These are phyloP conservation scores for Chelonus insularis DNA, from an alignment of 1,140 invertebrate species.

Conservation along the genomic window DNA sequence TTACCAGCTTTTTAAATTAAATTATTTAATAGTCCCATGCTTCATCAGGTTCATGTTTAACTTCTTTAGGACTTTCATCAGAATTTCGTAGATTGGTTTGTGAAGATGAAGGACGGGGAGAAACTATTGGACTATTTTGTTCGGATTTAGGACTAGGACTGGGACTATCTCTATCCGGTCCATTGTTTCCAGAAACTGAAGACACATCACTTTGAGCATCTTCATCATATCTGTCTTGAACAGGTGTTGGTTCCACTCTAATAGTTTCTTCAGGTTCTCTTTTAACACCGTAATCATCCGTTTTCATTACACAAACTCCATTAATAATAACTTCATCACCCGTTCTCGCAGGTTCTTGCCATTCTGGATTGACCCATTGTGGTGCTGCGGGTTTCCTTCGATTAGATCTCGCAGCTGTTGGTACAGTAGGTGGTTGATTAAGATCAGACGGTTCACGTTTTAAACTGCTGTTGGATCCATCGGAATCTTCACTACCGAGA, in stretches of 20 bases:
- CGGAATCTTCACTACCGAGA: slow-evolving; percentile 75
- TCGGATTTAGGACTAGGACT: slow-evolving; percentile 50
- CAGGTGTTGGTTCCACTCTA: slow-evolving; percentile 72
- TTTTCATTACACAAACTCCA: slow-evolving; percentile 88
- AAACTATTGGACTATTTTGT: slow-evolving; percentile 50
- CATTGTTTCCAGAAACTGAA: slow-evolving; percentile 58
- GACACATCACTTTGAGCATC: slow-evolving; percentile 63
- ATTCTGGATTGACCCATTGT: slow-evolving; percentile 95
- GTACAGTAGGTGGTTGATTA: slow-evolving; percentile 45
- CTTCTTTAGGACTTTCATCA: slow-evolving; percentile 52
- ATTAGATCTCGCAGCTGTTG: slow-evolving; percentile 64
- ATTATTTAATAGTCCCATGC: slow-evolving; percentile 53
- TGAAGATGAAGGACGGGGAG: slow-evolving; percentile 45
- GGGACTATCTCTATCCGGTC: slow-evolving; percentile 49
- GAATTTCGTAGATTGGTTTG: slow-evolving; percentile 42
- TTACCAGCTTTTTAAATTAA: too few relatives aligned
- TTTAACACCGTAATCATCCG: slow-evolving; percentile 69
- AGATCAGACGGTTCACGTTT: slow-evolving; percentile 64
- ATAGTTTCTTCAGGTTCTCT: slow-evolving; percentile 70
- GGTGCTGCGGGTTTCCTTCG: slow-evolving; percentile 91
- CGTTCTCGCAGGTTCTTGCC: slow-evolving; percentile 70
- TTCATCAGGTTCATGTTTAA: slow-evolving; percentile 57
- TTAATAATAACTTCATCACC: slow-evolving; percentile 85
- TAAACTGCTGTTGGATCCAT: slow-evolving; percentile 59
- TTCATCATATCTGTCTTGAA: slow-evolving; percentile 64